Evolutionary conservation across 1,140 invertebrate genomes (phyloP), one percentile per base, ranked within the genome.

Genomic region (Aphidius gifuensis): DNA sequence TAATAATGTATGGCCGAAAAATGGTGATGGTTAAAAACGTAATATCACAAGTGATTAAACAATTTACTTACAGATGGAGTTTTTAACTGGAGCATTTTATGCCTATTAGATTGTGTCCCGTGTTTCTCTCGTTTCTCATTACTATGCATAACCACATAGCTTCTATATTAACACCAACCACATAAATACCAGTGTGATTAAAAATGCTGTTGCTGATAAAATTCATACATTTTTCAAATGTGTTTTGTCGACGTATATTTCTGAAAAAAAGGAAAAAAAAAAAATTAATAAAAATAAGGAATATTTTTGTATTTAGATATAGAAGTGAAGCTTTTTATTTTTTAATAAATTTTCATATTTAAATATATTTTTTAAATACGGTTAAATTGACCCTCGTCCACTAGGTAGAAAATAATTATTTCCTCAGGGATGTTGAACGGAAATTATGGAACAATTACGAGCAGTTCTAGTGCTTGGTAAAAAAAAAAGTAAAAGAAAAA

Each of bases 11-110:
- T 58, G n/a, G 16, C 16, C 45, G 56, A 21, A 58, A 58, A 46
- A 58, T 32, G 32, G 44, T n/a, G 32, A 21, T 32, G 50, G 6
- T n/a, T 9, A 6, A n/a, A 32, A 58, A 32, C 23, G 23, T 32
- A 66, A 66, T 70, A 64, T 61, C 62, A 23, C 58, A 56, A 74
- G 70, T 80, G 79, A 81, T 81, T 81, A 78, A 79, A 79, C 77
- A 80, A 81, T 81, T 81, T 80, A 75, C 77, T 70, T 80, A 79
- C 74, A 81, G 77, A 81, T 81, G 74, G 69, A 80, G 74, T 79
- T 79, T 79, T 80, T 77, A 78, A 73, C 69, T 65, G 60, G 68
- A 75, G 68, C 71, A 77, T 74, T 76, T 77, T 70, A 67, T 58
- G 68, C 68, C 69, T 71, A 69, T 71, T 69, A 67, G 69, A 39